Evolutionary conservation across 2,113 vertebrate species (phyloP).

Genomic region (Hippoglossus stenolepis): DNA sequence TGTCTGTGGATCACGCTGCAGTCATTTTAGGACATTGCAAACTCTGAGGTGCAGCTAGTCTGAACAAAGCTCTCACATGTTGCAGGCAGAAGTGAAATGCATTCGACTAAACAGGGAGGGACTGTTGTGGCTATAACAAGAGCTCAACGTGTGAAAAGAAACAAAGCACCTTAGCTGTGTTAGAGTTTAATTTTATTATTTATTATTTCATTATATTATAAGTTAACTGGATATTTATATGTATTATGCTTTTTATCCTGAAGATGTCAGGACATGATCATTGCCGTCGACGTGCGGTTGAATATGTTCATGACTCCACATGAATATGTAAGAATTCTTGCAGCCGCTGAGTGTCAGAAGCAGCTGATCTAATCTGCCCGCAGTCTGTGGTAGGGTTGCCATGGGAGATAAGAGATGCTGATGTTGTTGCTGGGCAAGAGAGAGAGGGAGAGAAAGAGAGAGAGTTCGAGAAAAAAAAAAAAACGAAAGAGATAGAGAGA

Average conservation of each 20-base stretch:
- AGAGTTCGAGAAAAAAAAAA: not conserved
- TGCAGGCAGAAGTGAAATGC: too few species aligned
- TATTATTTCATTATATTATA: too few species aligned
- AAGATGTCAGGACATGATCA: not conserved
- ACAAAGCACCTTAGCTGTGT: not conserved
- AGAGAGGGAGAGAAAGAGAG: not conserved
- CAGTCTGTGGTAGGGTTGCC: constrained; percentile 35
- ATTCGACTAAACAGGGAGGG: not conserved
- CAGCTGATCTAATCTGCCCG: constrained; percentile 31
- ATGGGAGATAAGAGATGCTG: constrained; percentile 61
- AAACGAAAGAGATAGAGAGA: constrained; percentile 3
- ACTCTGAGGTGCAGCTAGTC: constrained; percentile 9
- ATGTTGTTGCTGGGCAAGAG: constrained; percentile 43
- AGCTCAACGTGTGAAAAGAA: not conserved
- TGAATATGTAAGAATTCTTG: constrained; percentile 37
- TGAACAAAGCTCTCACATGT: not conserved
- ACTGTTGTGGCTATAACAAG: not conserved
- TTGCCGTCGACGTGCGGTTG: not conserved
- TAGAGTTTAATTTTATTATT: too few species aligned
- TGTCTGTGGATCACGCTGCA: not conserved
- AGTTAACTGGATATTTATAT: too few species aligned
- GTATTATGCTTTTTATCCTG: not conserved
- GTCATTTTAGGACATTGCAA: not conserved
- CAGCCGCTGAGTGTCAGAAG: constrained; percentile 11
- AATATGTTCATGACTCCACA: constrained; percentile 32